A percentile compares a stretch with the other conserved stretches of the same genome.
phyloP scores from a whole-genome alignment of 2,797 vertebrate genomes.

The Mastacembelus armatus region DNA sequence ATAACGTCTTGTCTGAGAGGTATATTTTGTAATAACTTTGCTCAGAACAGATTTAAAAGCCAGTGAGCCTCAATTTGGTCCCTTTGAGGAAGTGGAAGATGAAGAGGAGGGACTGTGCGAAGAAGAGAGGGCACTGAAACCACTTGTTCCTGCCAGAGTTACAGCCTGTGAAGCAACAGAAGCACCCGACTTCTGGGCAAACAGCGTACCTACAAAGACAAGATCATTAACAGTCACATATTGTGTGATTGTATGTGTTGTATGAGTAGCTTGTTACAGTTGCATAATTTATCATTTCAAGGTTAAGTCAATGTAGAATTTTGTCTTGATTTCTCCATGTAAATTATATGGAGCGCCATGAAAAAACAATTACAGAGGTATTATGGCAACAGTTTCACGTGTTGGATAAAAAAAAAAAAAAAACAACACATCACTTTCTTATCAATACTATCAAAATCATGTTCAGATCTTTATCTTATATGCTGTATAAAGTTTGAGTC shows the following conservation, averaged over 20 bases:
- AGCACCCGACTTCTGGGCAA: constrained; percentile 91
- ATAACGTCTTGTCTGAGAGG: constrained; percentile 43
- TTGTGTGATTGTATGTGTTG: too few relatives aligned
- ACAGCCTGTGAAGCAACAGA: constrained; percentile 78
- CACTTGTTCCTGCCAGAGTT: constrained; percentile 84
- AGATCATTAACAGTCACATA: too few relatives aligned
- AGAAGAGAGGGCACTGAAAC: constrained; percentile 82
- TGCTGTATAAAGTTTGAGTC: too few relatives aligned
- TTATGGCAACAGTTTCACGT: too few relatives aligned
- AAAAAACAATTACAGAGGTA: not conserved
- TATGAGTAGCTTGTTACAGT: not conserved
- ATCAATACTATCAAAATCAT: too few relatives aligned
- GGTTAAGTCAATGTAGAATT: not conserved
- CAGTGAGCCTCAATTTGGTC: constrained; percentile 81
- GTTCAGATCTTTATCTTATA: too few relatives aligned
- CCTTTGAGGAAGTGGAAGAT: constrained; percentile 91
- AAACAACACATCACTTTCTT: too few relatives aligned
- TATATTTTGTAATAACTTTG: constrained; percentile 25
- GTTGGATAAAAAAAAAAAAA: too few relatives aligned
- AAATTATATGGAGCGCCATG: too few relatives aligned
- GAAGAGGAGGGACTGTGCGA: constrained; percentile 91
- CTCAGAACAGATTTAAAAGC: constrained; percentile 12
- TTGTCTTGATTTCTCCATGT: not conserved
- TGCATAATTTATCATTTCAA: not conserved
- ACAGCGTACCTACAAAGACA: constrained; percentile 88